phyloP scores from a whole-genome alignment of 1,140 invertebrate genomes.

The Prorops nasuta region DNA sequence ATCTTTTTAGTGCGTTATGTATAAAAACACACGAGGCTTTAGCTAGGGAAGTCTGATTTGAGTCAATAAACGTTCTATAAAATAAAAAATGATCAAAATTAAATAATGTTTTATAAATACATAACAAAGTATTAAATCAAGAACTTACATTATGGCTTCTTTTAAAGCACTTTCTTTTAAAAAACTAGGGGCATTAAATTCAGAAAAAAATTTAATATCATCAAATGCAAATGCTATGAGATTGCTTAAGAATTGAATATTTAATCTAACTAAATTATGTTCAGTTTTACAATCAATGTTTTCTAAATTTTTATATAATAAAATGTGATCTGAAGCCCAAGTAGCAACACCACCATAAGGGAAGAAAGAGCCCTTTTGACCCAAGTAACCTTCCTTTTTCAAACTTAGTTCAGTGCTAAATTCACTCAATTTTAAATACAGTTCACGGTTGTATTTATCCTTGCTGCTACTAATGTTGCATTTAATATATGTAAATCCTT shows the following conservation, averaged over 20 bases:
- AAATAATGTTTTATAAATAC: neutral
- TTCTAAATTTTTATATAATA: conserved; percentile 1
- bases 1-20: conserved; percentile 33
- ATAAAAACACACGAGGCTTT: conserved; percentile 37
- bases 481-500: conserved; percentile 22
- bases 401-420: neutral
- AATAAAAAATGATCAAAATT: conserved; percentile 1
- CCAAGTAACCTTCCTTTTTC: neutral
- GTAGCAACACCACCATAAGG: conserved; percentile 35
- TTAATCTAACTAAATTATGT: conserved; percentile 28
- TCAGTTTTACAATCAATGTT: too few relatives aligned
- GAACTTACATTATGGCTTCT: conserved; percentile 34
- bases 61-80: conserved; percentile 24
- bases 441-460: conserved; percentile 4
- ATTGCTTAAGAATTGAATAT: conserved; percentile 43
- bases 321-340: conserved; percentile 30
- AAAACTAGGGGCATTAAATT: conserved; percentile 5
- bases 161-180: conserved; percentile 27
- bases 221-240: conserved; percentile 30
- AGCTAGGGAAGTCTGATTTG: conserved; percentile 19
- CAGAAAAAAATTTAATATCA: neutral
- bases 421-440: conserved; percentile 13
- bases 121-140: neutral
- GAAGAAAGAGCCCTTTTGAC: conserved; percentile 26
- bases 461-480: conserved; percentile 4